Base-by-base conservation (phyloP, 35 echinoderm and acorn worm species). In the Apostichopus parvimensis region DNA sequence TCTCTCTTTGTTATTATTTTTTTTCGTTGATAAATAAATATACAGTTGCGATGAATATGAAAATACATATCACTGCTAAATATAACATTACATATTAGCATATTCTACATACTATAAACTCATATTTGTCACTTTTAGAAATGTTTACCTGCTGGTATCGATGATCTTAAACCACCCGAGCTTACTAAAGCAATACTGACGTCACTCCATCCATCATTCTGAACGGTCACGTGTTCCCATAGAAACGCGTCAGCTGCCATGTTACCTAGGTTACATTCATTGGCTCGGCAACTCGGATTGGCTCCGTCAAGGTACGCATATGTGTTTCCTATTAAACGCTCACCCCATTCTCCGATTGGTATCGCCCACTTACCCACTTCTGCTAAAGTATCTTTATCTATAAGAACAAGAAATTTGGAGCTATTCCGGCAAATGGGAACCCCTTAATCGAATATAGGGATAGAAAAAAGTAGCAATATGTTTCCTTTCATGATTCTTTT, bases 241-340 rank as follows among this genome's bases (percentile, higher is more conserved):
- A 95, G 57, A 90, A 93, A 93, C 52, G 96, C 94, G 54, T 98
- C 96, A 5, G 96, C 92, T 54, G 94, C 77, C 24, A 98, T 13
- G 73, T 98, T 98, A 8, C 96, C 96, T n/a, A 95, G 87, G 76
- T 94, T 98, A 90, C 96, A 98, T 59, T 98, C 96, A 9, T 77
- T 77, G 45, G 84, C 59, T 5, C 87, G 78, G 59, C 96, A 98
- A n/a, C 77, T 89, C 13, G 54, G 21, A 8, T 62, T 55, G 34
- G 90, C 80, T n/a, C 95, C 96, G 10, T 93, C 79, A 10, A 98
- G 89, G 53, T 28, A 54, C 25, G 86, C 88, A 59, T 83, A 78
- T 3, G 88, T 92, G 18, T 61, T 14, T 57, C 96, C 96, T 14
- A 98, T 82, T 6, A 92, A 77, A 14, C 90, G n/a, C 55, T 86